These are phyloP conservation scores for Pterobdella sp. DNA, from an alignment of 2,888 invertebrate species.

Conservation along the genomic window DNA sequence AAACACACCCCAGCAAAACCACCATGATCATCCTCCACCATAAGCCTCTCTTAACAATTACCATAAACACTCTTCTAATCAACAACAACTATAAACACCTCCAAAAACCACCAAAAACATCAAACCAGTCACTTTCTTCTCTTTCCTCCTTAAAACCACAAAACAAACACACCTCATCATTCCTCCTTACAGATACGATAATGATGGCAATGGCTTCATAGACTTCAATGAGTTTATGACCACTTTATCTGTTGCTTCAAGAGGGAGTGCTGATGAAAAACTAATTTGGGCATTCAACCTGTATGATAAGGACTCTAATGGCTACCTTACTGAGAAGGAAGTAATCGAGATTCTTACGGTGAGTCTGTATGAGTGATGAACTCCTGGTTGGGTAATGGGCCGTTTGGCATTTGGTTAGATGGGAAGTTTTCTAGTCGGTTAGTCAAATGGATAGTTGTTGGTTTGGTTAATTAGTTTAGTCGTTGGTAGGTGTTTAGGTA, in stretches of 20 bases:
- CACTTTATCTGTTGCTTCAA: constrained; percentile 31
- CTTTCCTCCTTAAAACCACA: too few relatives aligned
- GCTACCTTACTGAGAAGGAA: constrained; percentile 26
- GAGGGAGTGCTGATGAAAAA: constrained; percentile 30
- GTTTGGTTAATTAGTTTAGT: neutral
- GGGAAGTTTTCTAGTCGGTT: neutral
- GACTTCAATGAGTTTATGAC: constrained; percentile 34
- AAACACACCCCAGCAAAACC: neutral
- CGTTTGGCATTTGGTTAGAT: neutral
- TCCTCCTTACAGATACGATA: constrained; percentile 27
- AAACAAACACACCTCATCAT: too few relatives aligned
- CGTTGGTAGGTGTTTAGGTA: neutral
- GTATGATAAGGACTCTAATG: constrained; percentile 32
- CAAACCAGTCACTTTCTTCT: neutral
- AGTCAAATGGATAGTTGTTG: neutral
- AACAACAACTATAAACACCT: neutral
- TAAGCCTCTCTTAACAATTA: neutral
- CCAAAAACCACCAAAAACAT: neutral
- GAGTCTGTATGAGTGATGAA: too few relatives aligned
- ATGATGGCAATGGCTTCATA: constrained; percentile 32
- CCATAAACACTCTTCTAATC: neutral
- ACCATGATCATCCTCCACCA: neutral
- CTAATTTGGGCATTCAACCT: constrained; percentile 32
- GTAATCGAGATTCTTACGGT: constrained; percentile 32
- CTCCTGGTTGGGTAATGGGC: too few relatives aligned